Conservation (phyloP, 2,113 vertebrate species). For the Rhinogobius similis region DNA sequence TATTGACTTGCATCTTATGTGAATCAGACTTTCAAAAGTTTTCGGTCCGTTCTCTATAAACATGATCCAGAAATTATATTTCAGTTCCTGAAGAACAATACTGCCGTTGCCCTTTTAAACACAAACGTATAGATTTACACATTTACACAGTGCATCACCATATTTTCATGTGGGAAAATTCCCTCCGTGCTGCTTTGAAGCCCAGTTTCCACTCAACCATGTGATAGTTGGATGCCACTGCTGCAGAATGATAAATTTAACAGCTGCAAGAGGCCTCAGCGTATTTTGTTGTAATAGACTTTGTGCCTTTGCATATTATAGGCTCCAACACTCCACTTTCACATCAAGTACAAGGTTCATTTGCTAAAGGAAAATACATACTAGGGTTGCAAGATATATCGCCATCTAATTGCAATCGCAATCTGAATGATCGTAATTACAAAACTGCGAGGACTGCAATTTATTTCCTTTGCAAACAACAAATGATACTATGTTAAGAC, state of each 20-base stretch:
- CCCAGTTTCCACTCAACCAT: conserved; percentile 37
- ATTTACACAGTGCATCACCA: neutral
- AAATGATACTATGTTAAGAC: neutral
- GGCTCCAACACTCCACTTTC: neutral
- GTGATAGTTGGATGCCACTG: conserved; percentile 50
- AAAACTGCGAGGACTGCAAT: too few species aligned
- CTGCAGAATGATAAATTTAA: conserved; percentile 47
- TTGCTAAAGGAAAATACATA: neutral
- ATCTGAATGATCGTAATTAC: too few species aligned
- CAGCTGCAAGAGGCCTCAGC: conserved; percentile 61
- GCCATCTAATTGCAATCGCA: too few species aligned
- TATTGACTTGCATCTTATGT: too few species aligned
- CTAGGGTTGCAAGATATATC: too few species aligned
- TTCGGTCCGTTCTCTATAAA: too few species aligned
- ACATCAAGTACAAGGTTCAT: neutral
- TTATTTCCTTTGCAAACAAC: too few species aligned
- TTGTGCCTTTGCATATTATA: conserved; percentile 8
- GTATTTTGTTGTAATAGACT: conserved; percentile 19
- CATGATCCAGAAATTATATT: too few species aligned
- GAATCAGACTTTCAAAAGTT: too few species aligned
- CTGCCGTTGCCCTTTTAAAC: neutral
- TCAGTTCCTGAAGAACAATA: too few species aligned
- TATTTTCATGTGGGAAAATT: conserved; percentile 1
- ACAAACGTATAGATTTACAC: neutral
- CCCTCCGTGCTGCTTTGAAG: conserved; percentile 23